Base-by-base conservation (phyloP, 2,888 invertebrate species). In the Myathropa florea region DNA sequence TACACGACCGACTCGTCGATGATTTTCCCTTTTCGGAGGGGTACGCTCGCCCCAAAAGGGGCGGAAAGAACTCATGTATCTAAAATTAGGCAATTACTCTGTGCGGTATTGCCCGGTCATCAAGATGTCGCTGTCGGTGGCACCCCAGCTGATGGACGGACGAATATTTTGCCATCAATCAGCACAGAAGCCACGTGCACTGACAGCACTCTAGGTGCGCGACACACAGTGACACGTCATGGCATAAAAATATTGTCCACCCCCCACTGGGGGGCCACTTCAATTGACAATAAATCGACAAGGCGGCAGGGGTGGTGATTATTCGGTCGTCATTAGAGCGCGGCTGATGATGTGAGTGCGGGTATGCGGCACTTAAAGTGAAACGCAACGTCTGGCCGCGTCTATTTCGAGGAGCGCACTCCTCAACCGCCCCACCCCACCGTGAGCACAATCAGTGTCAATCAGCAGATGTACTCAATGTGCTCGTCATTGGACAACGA, bases 401-500 rank as follows among this genome's bases (percentile, higher is more conserved):
- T 80, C 67, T 85, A 81, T 85, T 85, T 85, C 72, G 57, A 60
- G 79, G 65, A 75, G 24, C 46, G 23, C 60, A 61, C 21, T 55
- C 55, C 7, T 33, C 36, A 26, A 6, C 30, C 36, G n/a, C n/a
- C 39, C 39, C 10, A 55, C 59, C 1, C 33, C 24, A 10, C 26
- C 63, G n/a, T 9, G 55, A 67, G 73, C 39, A 81, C 84, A 85
- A 85, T 85, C 84, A 81, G 84, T 85, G 84, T 85, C 84, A 85
- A 85, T 85, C 84, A 85, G 59, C 81, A 72, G 81, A 57, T 72
- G 84, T 85, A 71, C 76, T 60, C 39, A 68, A 72, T 28, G 53
- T 64, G 64, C 46, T 77, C 55, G 57, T 21, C 65, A 26, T n/a
- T 53, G 36, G 39, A 46, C 18, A 0, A 24, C 55, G 39, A 68